A percentile compares a stretch with the other conserved stretches of the same genome.
Conservation (phyloP, 2,888 invertebrate genomes). For the Anorthoa munda region DNA sequence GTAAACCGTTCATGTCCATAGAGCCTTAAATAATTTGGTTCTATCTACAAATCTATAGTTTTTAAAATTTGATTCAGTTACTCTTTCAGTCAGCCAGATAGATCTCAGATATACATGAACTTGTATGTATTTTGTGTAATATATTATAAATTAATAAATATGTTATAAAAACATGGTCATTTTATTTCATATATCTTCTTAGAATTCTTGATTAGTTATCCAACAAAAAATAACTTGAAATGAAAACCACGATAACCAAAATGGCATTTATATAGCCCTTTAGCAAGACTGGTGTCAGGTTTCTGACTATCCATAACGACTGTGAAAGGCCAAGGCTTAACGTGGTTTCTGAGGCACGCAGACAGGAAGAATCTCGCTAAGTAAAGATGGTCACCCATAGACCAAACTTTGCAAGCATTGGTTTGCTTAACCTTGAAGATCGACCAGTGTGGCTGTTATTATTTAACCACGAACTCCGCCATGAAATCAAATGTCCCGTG, state of each 20-base stretch:
- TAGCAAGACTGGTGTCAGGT: too few relatives aligned
- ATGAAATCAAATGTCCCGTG: too few relatives aligned
- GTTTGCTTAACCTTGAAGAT: too few relatives aligned
- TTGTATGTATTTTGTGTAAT: slow-evolving; percentile 35
- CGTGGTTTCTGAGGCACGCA: too few relatives aligned
- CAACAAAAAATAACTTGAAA: not conserved
- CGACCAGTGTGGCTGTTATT: too few relatives aligned
- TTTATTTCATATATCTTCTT: not conserved
- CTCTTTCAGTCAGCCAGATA: slow-evolving; percentile 53
- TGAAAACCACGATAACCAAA: not conserved
- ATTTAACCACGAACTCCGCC: too few relatives aligned
- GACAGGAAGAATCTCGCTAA: too few relatives aligned
- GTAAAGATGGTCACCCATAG: too few relatives aligned
- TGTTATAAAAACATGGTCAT: not conserved
- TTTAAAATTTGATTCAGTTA: slow-evolving; percentile 20
- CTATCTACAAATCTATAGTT: slow-evolving; percentile 17
- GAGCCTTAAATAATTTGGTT: not conserved
- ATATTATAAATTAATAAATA: slow-evolving; percentile 46
- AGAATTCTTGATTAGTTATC: not conserved
- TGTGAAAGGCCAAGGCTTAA: too few relatives aligned
- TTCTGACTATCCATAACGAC: too few relatives aligned
- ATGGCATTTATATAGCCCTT: too few relatives aligned
- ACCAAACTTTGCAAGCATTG: too few relatives aligned
- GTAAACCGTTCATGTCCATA: slow-evolving; percentile 16
- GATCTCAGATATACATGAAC: slow-evolving; percentile 53